phyloP scores from a whole-genome alignment of 2,113 vertebrate species.

The Scomber colias region DNA sequence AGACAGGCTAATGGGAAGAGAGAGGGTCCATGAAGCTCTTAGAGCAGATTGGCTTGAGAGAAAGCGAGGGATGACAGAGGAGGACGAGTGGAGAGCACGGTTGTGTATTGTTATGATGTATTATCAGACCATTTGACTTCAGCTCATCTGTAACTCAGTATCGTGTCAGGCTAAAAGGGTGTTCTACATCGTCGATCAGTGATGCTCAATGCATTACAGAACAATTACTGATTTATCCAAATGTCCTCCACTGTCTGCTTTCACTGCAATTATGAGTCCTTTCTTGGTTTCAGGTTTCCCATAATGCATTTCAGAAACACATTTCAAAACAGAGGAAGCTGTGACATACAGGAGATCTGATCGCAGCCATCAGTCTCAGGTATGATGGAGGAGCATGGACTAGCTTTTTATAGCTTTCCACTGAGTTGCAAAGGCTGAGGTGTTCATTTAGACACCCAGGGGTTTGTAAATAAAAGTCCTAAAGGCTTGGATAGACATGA shows the following conservation, averaged over 20 bases:
- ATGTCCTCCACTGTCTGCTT: background rate
- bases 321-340: too few relatives aligned
- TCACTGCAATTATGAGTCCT: background rate
- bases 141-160: slow-evolving; percentile 11
- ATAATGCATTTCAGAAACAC: background rate
- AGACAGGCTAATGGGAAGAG: slow-evolving; percentile 47
- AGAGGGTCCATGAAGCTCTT: background rate
- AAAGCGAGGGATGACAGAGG: background rate
- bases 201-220: background rate
- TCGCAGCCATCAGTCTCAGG: too few relatives aligned
- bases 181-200: background rate
- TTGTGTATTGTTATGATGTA: slow-evolving; percentile 18
- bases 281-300: background rate
- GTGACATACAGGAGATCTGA: too few relatives aligned
- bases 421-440: too few relatives aligned
- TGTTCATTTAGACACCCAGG: too few relatives aligned
- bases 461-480: too few relatives aligned
- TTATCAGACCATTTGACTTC: slow-evolving; percentile 33
- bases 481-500: too few relatives aligned
- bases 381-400: too few relatives aligned
- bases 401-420: too few relatives aligned
- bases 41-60: slow-evolving; percentile 11
- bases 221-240: background rate
- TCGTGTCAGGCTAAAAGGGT: background rate
- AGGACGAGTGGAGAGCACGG: background rate